Evolutionary conservation across 2,797 vertebrate genomes (phyloP).

Genomic region (Avahi laniger): DNA sequence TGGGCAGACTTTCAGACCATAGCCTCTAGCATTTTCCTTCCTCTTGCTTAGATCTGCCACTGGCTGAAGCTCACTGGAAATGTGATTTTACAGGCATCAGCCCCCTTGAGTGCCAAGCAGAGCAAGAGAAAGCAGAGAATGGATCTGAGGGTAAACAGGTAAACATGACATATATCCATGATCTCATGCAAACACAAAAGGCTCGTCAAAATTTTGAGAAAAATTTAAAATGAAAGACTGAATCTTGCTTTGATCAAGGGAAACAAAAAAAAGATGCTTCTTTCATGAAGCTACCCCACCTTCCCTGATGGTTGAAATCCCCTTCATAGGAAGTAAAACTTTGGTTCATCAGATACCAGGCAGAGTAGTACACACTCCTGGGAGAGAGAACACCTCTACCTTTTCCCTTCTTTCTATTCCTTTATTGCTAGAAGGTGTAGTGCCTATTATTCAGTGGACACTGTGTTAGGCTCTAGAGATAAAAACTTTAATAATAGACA

Average conservation of each 20-base stretch:
- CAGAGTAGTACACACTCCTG: background rate
- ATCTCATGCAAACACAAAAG: background rate
- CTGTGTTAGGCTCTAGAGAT: background rate
- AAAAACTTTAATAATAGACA: background rate
- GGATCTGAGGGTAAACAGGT: background rate
- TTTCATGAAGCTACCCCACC: background rate
- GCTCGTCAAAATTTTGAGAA: background rate
- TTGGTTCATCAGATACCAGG: background rate
- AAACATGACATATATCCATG: background rate
- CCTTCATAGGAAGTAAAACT: background rate
- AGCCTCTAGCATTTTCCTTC: background rate
- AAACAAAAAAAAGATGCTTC: background rate
- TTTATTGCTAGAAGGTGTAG: background rate
- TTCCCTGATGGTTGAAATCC: background rate
- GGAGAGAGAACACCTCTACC: background rate
- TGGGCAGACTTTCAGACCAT: background rate
- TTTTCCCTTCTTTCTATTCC: background rate
- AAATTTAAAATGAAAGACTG: background rate
- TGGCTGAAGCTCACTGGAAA: background rate
- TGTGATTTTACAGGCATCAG: background rate
- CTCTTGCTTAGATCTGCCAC: background rate
- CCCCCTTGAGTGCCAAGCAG: background rate
- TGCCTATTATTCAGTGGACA: background rate
- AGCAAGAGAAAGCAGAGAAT: background rate
- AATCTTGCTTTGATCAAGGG: background rate